Base-by-base conservation (phyloP, 2,888 invertebrate genomes). In the Peribatodes rhomboidaria region DNA sequence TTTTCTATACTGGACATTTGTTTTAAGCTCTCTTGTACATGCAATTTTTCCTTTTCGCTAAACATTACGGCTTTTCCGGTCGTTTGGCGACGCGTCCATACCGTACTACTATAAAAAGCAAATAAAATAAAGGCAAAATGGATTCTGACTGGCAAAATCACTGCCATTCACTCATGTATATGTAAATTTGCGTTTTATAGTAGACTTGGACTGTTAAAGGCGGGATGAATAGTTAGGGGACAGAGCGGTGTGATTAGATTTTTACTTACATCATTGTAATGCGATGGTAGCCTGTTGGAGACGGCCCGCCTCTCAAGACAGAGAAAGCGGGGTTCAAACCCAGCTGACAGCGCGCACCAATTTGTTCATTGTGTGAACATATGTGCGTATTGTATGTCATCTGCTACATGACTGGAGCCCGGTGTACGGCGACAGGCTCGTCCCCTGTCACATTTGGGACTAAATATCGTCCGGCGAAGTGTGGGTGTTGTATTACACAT, bases 151-250 rank as follows among this genome's bases (percentile, higher is more conserved):
- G 68, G 73, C 73, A 65, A 72, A 72, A 77, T 74, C 71, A 79
- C 79, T 76, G 76, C 69, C 76, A 70, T 72, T 75, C 71, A 71
- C 75, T 78, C 80, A 78, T 81, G 77, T 81, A 78, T 82, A 88
- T 85, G 87, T 79, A 83, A 87, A 88, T 87, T 79, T 79, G 74
- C 75, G 75, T 74, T 84, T 82, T 79, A 81, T 76, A 77, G 71
- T 73, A 67, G 70, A 52, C 46, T 61, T 52, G 41, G 55, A 33
- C 46, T 35, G 50, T 10, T 20, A 1, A 42, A 37, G 42, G 59
- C 13, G 20, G 54, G 18, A 13, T 0, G 14, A 46, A 57, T 53
- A 57, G 57, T 53, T 46, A 14, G 18, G 39, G 8, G 60, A 46
- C 8, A n/a, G n/a, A 44, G 11, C 42, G 20, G 11, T 20, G 18